Evolutionary conservation across 2,113 vertebrate species (phyloP), one percentile per base, ranked within the genome.

Genomic region (Meleagris gallopavo): DNA sequence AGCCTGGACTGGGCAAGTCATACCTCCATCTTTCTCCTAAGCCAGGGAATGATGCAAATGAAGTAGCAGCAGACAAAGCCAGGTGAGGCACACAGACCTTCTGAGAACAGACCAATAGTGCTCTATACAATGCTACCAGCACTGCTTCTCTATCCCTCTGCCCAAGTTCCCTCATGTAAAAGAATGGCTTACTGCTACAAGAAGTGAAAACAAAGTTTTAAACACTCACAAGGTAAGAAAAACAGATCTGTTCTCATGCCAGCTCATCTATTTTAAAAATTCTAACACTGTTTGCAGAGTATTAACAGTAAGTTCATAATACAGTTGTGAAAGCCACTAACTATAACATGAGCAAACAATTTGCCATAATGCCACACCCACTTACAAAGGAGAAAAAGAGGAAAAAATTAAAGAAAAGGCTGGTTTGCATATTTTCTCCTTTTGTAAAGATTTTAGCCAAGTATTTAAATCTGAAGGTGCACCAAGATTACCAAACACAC

Each of bases 281-380:
- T 62, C 11, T 41, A 76, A 27, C 25, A 32, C 8, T 43, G 22
- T 54, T 69, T 58, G n/a, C 58, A 5, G 25, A 82, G 36, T 24
- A 29, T 36, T 61, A 69, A 62, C 30, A 82, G 25, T 22, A 90
- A 40, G 22, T 50, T 27, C 30, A 41, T 15, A 38, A 86, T 52
- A 27, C 41, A 41, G 6, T 24, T 5, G 52, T 58, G 60, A 93
- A 41, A 72, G 43, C 14, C 45, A 50, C 60, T 88, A 69, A 89
- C 15, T 7, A 2, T 38, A 76, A 20, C 43, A 66, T 41, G 30
- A 92, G 61, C 0, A 2, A 92, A 50, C 5, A 41, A 36, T 43
- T 62, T 90, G 19, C 70, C n/a, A n/a, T 62, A 69, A 69, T 46
- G 16, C 38, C 64, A 94, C 64, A 93, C 62, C 38, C 50, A 77